Percentiles rank a stretch among this genome's conserved stretches.
Evolutionary conservation across 1,140 invertebrate species (phyloP).

Genomic region (Magallana ariakensis): DNA sequence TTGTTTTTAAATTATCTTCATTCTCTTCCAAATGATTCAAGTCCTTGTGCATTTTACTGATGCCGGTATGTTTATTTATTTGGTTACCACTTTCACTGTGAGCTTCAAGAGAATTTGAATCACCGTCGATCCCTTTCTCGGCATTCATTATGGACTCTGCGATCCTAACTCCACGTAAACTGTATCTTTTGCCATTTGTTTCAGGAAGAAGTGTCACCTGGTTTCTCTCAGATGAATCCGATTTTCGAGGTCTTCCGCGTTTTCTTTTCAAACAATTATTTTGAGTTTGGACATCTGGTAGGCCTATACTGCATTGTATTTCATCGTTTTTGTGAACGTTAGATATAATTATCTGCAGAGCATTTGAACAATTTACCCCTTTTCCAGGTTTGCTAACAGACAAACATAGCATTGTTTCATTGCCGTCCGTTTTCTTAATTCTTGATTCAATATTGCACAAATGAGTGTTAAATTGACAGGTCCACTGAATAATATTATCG

Average conservation of each 20-base stretch:
- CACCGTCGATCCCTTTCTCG: constrained; percentile 44
- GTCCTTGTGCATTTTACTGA: too few species aligned
- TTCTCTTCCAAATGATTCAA: background rate
- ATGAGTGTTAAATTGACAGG: constrained; percentile 23
- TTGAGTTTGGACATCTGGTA: background rate
- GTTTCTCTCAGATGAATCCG: background rate
- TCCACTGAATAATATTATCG: background rate
- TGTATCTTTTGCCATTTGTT: constrained; percentile 49
- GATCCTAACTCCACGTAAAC: constrained; percentile 61
- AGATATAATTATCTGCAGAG: background rate
- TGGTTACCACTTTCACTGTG: constrained; percentile 29
- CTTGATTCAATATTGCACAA: background rate
- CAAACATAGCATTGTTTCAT: background rate
- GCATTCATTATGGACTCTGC: constrained; percentile 61
- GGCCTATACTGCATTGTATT: background rate
- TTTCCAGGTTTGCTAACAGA: background rate
- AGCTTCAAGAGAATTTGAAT: constrained; percentile 9
- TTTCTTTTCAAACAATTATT: background rate
- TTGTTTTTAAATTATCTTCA: background rate
- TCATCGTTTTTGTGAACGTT: background rate
- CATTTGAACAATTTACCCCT: background rate
- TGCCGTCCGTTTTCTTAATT: background rate
- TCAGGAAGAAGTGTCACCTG: background rate
- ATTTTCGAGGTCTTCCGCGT: constrained; percentile 26
- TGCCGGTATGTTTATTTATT: too few species aligned